phyloP scores from a whole-genome alignment of 1,140 invertebrate species.

The Drosophila lacertosa region DNA sequence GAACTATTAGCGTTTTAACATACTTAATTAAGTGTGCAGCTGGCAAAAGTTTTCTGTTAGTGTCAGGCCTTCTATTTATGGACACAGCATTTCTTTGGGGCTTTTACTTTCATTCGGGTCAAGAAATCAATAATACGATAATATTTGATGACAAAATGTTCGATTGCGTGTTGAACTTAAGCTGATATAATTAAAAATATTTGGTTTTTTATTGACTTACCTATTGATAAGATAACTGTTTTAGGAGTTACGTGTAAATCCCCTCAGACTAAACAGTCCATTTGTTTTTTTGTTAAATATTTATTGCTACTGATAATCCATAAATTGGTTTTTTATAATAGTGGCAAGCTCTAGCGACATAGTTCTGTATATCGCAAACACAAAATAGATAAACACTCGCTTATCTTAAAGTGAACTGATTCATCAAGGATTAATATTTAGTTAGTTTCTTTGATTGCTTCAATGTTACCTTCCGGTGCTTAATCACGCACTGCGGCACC shows the following conservation, averaged over 20 bases:
- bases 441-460: slow-evolving; percentile 10
- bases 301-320: too few relatives aligned
- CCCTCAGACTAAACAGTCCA: too few relatives aligned
- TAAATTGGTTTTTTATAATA: background rate
- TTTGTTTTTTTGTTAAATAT: too few relatives aligned
- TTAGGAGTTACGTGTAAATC: too few relatives aligned
- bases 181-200: background rate
- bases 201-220: background rate
- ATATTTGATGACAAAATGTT: background rate
- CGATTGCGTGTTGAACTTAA: background rate
- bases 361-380: background rate
- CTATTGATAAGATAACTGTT: too few relatives aligned
- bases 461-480: background rate
- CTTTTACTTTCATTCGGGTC: background rate
- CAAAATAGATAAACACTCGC: background rate
- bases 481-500: slow-evolving; percentile 17
- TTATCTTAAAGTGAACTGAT: background rate
- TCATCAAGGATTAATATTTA: slow-evolving; percentile 24
- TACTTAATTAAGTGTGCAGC: slow-evolving; percentile 46
- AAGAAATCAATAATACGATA: background rate
- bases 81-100: background rate
- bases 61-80: slow-evolving; percentile 1
- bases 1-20: slow-evolving; percentile 35
- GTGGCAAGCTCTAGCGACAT: background rate
- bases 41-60: slow-evolving; percentile 27